Evolutionary conservation across 2,113 vertebrate species (phyloP).

Genomic region (Piprites chloris): DNA sequence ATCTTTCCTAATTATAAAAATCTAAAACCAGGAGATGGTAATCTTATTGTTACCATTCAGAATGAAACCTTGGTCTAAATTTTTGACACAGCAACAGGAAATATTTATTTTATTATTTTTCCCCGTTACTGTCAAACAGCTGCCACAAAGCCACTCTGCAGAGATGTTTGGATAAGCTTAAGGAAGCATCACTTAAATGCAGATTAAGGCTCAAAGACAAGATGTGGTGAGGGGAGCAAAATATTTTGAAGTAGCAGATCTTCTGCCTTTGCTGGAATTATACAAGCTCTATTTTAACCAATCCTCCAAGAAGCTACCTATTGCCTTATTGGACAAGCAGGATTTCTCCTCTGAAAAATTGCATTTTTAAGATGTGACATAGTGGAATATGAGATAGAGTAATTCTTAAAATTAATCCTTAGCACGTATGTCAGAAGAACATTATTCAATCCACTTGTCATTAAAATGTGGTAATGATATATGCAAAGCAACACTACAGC

Average conservation of each 20-base stretch:
- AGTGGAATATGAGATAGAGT: background rate
- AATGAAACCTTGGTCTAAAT: background rate
- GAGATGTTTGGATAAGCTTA: background rate
- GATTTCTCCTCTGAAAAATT: background rate
- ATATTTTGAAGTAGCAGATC: background rate
- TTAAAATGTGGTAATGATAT: background rate
- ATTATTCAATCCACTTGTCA: background rate
- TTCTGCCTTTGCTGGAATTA: background rate
- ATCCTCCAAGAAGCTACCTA: background rate
- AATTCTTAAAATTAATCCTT: background rate
- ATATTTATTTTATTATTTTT: too few relatives aligned
- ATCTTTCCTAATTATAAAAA: background rate
- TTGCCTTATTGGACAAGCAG: background rate
- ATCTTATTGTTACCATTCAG: background rate
- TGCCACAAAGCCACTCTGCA: background rate
- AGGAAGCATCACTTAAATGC: background rate
- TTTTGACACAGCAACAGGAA: background rate
- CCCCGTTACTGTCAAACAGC: background rate
- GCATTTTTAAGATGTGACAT: background rate
- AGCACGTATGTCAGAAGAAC: background rate
- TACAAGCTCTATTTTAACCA: background rate
- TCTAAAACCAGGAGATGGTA: background rate
- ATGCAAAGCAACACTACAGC: background rate
- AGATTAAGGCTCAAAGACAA: background rate
- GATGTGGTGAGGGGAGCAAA: fast-evolving